phyloP scores from a whole-genome alignment of 2,797 vertebrate species.

The Darevskia nairensis region DNA sequence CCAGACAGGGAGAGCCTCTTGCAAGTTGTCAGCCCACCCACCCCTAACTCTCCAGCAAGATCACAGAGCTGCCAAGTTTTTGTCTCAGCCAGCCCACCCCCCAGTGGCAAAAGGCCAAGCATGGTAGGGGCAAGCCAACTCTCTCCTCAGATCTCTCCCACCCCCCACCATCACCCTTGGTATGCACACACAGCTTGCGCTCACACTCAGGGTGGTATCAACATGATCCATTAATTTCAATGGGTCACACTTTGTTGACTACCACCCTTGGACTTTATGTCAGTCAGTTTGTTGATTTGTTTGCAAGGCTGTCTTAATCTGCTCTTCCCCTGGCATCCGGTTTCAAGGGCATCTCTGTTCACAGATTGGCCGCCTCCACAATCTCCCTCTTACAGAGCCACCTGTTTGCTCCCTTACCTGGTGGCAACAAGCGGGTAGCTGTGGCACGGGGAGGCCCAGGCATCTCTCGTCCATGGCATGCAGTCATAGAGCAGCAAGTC shows the following conservation, averaged over 20 bases:
- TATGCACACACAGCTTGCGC: no score
- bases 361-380: no score
- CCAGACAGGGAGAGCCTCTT: neutral
- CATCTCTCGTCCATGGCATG: conserved; percentile 91
- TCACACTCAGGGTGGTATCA: no score
- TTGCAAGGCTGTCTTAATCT: no score
- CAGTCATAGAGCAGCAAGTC: conserved; percentile 93
- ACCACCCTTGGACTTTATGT: no score
- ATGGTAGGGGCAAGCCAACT: neutral
- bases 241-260: no score
- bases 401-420: conserved; percentile 78
- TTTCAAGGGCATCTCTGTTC: neutral
- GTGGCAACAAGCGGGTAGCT: conserved; percentile 94
- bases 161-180: neutral
- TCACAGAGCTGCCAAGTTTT: neutral
- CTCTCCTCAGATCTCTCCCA: no score
- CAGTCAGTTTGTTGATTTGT: neutral
- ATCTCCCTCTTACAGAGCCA: neutral
- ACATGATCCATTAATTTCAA: no score
- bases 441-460: conserved; percentile 90
- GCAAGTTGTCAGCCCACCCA: no score
- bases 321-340: neutral
- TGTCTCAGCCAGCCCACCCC: neutral
- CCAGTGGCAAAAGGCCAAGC: neutral
- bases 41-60: neutral